These are phyloP conservation scores for Incurvaria masculella DNA, from an alignment of 2,888 invertebrate genomes.

Conservation along the genomic window DNA sequence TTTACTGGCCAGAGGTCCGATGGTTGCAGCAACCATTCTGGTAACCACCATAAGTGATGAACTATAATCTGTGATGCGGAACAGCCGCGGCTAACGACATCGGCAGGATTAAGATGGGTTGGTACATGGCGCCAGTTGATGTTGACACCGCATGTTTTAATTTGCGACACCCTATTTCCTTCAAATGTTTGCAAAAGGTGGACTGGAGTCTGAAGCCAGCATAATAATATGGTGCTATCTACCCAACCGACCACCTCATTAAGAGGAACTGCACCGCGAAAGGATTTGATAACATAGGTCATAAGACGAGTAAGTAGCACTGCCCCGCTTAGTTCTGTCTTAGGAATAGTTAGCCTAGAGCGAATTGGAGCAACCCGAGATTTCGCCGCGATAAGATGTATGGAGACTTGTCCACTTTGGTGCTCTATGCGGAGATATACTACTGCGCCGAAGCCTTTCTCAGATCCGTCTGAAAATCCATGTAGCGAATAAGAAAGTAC, in stretches of 20 bases:
- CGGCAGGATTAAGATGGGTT: slow-evolving; percentile 2
- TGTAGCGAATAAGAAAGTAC: neutral
- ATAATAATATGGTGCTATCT: slow-evolving; percentile 2
- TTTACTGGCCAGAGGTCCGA: neutral
- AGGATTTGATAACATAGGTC: no score
- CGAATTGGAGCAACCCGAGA: slow-evolving; percentile 9
- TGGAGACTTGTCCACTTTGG: neutral
- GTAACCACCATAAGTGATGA: neutral
- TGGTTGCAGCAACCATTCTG: neutral
- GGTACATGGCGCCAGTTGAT: slow-evolving; percentile 5
- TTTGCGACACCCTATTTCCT: slow-evolving; percentile 4
- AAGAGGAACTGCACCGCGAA: no score
- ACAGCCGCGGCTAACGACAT: neutral
- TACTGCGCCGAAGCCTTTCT: slow-evolving; percentile 8
- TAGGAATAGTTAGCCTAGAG: slow-evolving; percentile 1
- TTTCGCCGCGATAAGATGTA: slow-evolving; percentile 4
- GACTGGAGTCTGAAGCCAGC: slow-evolving; percentile 3
- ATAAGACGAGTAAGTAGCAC: neutral
- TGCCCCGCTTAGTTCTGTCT: slow-evolving; percentile 2
- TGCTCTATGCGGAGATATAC: slow-evolving; percentile 6
- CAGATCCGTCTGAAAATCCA: slow-evolving; percentile 13
- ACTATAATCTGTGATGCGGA: neutral
- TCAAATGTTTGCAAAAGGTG: slow-evolving; percentile 4
- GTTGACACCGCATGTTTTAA: neutral
- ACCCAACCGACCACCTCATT: neutral